Conservation (phyloP, 2,113 vertebrate genomes). For the Alosa alosa region DNA sequence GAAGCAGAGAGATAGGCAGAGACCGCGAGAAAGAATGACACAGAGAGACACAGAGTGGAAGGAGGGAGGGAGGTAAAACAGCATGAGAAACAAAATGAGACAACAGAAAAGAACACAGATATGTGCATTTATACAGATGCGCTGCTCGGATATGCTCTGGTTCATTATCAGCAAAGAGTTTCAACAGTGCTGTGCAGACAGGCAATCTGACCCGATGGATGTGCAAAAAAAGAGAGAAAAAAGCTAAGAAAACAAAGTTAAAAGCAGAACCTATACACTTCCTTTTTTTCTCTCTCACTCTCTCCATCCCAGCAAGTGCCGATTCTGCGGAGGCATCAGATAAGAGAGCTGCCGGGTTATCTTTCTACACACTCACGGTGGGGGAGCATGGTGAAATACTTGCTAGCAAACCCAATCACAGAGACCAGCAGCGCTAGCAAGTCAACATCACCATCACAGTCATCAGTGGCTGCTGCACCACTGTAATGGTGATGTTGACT, state of each 20-base stretch:
- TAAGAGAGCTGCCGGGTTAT: background rate
- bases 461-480: background rate
- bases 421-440: background rate
- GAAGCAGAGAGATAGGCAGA: background rate
- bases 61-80: background rate
- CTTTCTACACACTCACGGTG: background rate
- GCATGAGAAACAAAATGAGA: background rate
- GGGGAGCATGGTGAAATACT: background rate
- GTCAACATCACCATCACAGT: too few species aligned
- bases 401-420: slow-evolving; percentile 5
- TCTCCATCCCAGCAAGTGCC: background rate
- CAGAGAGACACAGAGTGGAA: background rate
- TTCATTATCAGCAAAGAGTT: background rate
- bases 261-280: slow-evolving; percentile 10
- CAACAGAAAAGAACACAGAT: background rate
- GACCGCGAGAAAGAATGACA: background rate
- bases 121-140: background rate
- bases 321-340: slow-evolving; percentile 13
- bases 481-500: background rate
- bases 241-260: background rate
- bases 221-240: background rate
- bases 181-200: background rate
- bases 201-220: background rate
- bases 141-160: background rate
- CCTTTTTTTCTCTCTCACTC: background rate